Base-by-base conservation (phyloP, 2,888 invertebrate species). In the Cryptocephalus primarius region DNA sequence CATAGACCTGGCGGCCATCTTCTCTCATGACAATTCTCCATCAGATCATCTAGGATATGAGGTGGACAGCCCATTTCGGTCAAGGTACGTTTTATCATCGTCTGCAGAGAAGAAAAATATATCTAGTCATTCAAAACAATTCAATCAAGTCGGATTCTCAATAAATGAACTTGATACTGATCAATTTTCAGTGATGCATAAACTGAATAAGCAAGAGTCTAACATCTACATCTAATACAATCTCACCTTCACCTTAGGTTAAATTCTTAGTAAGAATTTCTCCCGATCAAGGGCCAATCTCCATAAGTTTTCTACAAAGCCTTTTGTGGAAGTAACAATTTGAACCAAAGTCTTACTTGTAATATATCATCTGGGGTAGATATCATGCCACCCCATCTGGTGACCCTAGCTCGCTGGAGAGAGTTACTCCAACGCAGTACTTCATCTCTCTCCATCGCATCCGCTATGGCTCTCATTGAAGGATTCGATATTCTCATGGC, bases 341-440 rank as follows among this genome's bases (percentile, higher is more conserved):
- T 22, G 22, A 22, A 22, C 22, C 22, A 22, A 22, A 22, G 22
- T 14, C n/a, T 42, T 67, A 89, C 89, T 81, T 90, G 90, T 57
- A 94, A 74, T 44, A 90, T 85, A 70, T 91, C 90, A 67, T 96
- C 95, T 0, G 96, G 96, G 9, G 96, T 96, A 32, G 94, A 94
- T 63, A 96, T 96, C 93, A 96, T 94, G 46, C 95, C 95, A 45
- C 95, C 96, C 96, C 95, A 96, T 48, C 95, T 79, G 1, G 93
- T 93, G 40, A 96, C 95, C 49, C 93, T 74, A 12, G 92, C 92
- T 40, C 89, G 73, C 1, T 88, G 76, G 41, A 93, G 71, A 0
- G 88, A 83, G 57, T 79, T 82, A 40, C 90, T 88, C 93, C 93
- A 93, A 61, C 89, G 78, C 36, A 88, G 78, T 48, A 94, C 89